Percentiles rank a stretch among this genome's conserved stretches.
These are phyloP conservation scores for Drosophila sp. DNA, from an alignment of 1,140 invertebrate genomes.

Conservation along the genomic window DNA sequence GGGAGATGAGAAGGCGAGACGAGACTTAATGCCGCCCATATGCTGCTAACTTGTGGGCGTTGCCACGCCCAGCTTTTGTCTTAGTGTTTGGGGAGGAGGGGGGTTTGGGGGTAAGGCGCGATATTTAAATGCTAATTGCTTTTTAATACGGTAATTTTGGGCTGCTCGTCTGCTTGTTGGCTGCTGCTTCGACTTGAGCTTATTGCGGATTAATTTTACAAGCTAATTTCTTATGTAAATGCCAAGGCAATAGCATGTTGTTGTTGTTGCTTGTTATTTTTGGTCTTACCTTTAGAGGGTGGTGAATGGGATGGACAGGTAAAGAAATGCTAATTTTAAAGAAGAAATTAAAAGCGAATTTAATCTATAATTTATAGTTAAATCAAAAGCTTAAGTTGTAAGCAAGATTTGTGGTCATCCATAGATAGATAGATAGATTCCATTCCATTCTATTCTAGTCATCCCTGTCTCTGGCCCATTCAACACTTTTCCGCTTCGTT, in stretches of 20 bases:
- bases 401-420: conserved; percentile 1
- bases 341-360: conserved; percentile 76
- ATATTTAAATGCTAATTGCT: conserved; percentile 82
- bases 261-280: conserved; percentile 27
- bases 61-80: conserved; percentile 30
- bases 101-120: conserved; percentile 42
- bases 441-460: neutral
- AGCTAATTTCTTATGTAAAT: conserved; percentile 83
- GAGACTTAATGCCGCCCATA: conserved; percentile 38
- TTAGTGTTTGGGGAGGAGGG: conserved; percentile 19
- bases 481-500: conserved; percentile 46
- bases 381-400: conserved; percentile 29
- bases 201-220: conserved; percentile 83
- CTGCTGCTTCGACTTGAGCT: conserved; percentile 60
- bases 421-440: neutral
- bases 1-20: conserved; percentile 14
- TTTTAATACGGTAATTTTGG: conserved; percentile 82
- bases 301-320: conserved; percentile 4
- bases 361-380: conserved; percentile 74
- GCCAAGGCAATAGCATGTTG: conserved; percentile 62
- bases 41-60: conserved; percentile 27
- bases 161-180: conserved; percentile 44
- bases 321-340: conserved; percentile 67
- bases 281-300: conserved; percentile 11
- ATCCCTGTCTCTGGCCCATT: neutral